Base-by-base conservation (phyloP, 2,113 vertebrate species). In the Thymallus thymallus region DNA sequence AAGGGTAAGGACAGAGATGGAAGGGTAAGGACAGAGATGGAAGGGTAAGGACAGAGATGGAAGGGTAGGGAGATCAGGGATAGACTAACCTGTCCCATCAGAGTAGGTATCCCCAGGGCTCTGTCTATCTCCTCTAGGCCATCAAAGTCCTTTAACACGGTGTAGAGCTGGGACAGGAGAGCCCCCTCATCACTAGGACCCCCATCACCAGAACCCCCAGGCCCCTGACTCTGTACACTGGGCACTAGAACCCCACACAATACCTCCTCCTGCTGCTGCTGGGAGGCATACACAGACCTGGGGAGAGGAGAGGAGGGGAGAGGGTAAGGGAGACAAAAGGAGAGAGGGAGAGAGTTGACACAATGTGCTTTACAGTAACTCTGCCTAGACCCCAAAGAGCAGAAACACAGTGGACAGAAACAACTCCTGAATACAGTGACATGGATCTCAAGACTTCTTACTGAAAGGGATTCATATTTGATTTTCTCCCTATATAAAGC, bases 61-160 rank as follows among this genome's bases (percentile, higher is more conserved):
- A 6, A 32, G 5, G 5, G 30, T 35, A 32, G 9, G 35, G 9
- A 9, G 35, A 2, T 41, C 35, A 10, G 35, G 35, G 35, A 41
- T 1, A 41, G 35, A 41, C 35, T 3, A 2, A 98, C 97, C 94
- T 98, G 97, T 90, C 95, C 95, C 66, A 98, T 96, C 73, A 99
- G 87, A 73, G 96, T 96, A 1, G 96, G 97, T 84, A 99, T 99
- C 66, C 98, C 98, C 4, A 99, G 91, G 61, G 97, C 97, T 69
- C 96, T 92, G 80, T 99, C 98, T 0, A 99, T 95, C 91, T 98
- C 98, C 85, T 99, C 98, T n/a, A 99, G 90, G 56, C 97, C 97
- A 46, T 99, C 97, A 22, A 97, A 98, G 79, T 98, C 98, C 83
- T 97, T 93, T 48, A 99, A 86, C 65, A 95, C 96, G 5, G 96